Percentiles rank a stretch among this genome's conserved stretches.
phyloP scores from a whole-genome alignment of 1,140 invertebrate species.

The Pseudomyrmex dendroicus region DNA sequence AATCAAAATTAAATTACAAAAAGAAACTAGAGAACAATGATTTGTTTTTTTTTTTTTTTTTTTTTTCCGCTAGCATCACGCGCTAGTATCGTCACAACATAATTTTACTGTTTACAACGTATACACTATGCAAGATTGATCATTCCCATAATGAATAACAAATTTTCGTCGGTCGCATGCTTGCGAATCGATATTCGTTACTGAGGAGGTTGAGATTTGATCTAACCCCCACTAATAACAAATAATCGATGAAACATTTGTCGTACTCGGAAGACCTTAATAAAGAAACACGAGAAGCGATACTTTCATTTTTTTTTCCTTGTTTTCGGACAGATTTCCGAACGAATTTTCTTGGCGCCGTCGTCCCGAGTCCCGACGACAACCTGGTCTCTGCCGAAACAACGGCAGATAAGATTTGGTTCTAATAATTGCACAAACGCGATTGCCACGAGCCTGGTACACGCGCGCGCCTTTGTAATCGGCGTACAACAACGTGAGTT shows the following conservation, averaged over 20 bases:
- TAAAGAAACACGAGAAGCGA: slow-evolving; percentile 32
- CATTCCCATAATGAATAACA: not conserved
- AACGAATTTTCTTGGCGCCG: not conserved
- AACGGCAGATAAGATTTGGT: not conserved
- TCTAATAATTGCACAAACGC: slow-evolving; percentile 20
- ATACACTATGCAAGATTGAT: not conserved
- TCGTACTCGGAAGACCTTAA: slow-evolving; percentile 42
- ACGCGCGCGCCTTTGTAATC: slow-evolving; percentile 13
- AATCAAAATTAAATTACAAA: slow-evolving; percentile 9
- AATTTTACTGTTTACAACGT: not conserved
- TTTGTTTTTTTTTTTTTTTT: not conserved
- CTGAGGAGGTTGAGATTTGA: not conserved
- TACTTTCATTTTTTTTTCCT: slow-evolving; percentile 44
- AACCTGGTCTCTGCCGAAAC: not conserved
- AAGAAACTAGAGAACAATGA: too few species aligned
- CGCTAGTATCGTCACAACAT: not conserved
- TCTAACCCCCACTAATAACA: not conserved
- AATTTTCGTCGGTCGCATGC: not conserved
- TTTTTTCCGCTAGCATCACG: slow-evolving; percentile 7
- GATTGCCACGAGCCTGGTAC: not conserved
- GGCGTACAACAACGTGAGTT: slow-evolving; percentile 1
- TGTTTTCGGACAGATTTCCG: not conserved
- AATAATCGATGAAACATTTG: slow-evolving; percentile 20
- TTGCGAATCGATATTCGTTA: not conserved
- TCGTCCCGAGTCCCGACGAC: not conserved